Evolutionary conservation across 2,888 invertebrate species (phyloP).

Genomic region (Xylophagus ater): DNA sequence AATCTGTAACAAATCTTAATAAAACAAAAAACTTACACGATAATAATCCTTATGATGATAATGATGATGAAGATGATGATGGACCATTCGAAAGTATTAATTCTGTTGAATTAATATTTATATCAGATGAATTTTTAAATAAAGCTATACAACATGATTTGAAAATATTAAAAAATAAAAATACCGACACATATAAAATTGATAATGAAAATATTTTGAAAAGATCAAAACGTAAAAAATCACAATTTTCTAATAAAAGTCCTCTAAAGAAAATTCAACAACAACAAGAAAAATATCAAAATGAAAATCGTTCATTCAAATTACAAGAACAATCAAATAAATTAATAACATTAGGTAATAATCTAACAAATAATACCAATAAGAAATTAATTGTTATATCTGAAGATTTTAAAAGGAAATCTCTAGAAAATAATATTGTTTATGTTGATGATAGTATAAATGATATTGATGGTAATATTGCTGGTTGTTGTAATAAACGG

Average conservation of each 20-base stretch:
- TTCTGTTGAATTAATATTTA: constrained; percentile 22
- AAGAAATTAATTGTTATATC: constrained; percentile 19
- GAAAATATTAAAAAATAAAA: constrained; percentile 17
- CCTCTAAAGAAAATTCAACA: not conserved
- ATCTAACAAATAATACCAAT: not conserved
- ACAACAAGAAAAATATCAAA: too few relatives aligned
- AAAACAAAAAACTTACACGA: not conserved
- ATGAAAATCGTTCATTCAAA: too few relatives aligned
- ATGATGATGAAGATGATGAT: constrained; percentile 14
- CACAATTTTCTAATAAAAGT: not conserved
- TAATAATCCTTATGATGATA: constrained; percentile 3
- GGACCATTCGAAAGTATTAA: constrained; percentile 18
- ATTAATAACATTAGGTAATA: not conserved
- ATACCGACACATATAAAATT: not conserved
- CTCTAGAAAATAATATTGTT: constrained; percentile 18
- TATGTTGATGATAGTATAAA: constrained; percentile 13
- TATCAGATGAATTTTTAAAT: constrained; percentile 21
- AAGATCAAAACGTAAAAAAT: not conserved
- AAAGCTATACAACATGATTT: constrained; percentile 19
- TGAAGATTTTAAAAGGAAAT: constrained; percentile 19
- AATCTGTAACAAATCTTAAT: constrained; percentile 15
- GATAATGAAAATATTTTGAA: not conserved
- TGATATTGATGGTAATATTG: not conserved
- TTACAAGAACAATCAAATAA: too few relatives aligned
- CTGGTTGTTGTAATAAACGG: constrained; percentile 5